Percentiles rank a stretch among this genome's conserved stretches.
These are phyloP conservation scores for Andrena hattorfiana DNA, from an alignment of 2,888 invertebrate genomes.

Conservation along the genomic window DNA sequence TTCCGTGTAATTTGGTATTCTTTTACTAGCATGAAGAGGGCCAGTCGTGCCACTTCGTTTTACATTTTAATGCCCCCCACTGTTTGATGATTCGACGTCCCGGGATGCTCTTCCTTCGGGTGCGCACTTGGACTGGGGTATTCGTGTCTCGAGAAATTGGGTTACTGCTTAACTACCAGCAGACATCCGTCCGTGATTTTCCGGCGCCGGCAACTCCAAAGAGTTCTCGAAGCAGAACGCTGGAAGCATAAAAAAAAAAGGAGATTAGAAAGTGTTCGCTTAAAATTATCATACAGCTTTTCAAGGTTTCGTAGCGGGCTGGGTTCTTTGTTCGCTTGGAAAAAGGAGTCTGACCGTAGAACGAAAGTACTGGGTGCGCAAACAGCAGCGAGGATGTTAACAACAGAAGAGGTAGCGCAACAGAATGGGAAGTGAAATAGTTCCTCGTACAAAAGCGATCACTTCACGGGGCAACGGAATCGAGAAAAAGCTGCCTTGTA, in stretches of 20 bases:
- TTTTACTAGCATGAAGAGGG: neutral
- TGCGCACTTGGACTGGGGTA: neutral
- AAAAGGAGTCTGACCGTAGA: neutral
- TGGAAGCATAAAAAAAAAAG: neutral
- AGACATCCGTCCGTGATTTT: neutral
- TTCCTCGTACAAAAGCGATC: conserved; percentile 37
- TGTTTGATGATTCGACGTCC: conserved; percentile 4
- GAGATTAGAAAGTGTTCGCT: neutral
- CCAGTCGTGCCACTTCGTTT: conserved; percentile 7
- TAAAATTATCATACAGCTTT: neutral
- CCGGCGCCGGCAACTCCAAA: neutral
- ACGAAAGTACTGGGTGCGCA: no score
- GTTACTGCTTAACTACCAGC: neutral
- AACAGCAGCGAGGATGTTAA: conserved; percentile 21
- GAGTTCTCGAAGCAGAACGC: neutral
- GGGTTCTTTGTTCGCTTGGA: neutral
- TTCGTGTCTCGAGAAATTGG: neutral
- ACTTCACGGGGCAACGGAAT: neutral
- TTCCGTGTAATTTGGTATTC: conserved; percentile 12
- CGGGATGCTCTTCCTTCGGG: neutral
- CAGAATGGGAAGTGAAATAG: conserved; percentile 33
- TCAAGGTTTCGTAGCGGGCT: neutral
- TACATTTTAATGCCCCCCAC: conserved; percentile 36
- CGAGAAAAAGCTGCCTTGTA: neutral
- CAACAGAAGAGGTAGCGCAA: conserved; percentile 5